Conservation (phyloP, 2,797 vertebrate genomes). For the Malacoctenus gilli region DNA sequence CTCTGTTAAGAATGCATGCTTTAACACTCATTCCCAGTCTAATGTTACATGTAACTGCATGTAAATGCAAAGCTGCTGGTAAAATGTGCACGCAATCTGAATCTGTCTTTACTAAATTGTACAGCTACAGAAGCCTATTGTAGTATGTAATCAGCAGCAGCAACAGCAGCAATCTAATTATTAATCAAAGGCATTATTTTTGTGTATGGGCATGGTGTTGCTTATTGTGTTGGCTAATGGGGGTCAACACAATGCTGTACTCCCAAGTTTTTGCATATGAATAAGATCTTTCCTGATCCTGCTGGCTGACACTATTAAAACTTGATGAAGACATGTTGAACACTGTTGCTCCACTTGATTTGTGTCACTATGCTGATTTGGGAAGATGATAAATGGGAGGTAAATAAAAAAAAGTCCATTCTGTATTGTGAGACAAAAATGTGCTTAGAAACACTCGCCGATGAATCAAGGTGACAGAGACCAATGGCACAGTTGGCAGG, state of each 20-base stretch:
- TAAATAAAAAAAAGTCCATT: not conserved
- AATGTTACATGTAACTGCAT: constrained; percentile 75
- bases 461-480: not conserved
- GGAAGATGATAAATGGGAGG: not conserved
- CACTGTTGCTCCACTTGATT: constrained; percentile 39
- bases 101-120: constrained; percentile 66
- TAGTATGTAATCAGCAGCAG: constrained; percentile 55
- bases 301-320: constrained; percentile 79
- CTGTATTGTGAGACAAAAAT: not conserved
- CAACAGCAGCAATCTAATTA: constrained; percentile 55
- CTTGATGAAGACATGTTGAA: constrained; percentile 65
- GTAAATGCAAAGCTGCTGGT: constrained; percentile 74
- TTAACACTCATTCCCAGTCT: constrained; percentile 58
- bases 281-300: constrained; percentile 60
- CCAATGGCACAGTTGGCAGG: constrained; percentile 32
- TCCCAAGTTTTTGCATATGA: constrained; percentile 65
- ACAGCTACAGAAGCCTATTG: constrained; percentile 61
- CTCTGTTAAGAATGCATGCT: constrained; percentile 74
- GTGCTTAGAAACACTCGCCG: not conserved
- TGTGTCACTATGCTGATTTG: constrained; percentile 14
- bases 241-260: constrained; percentile 65
- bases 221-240: constrained; percentile 66
- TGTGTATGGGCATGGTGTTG: constrained; percentile 74
- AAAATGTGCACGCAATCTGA: constrained; percentile 62
- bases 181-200: constrained; percentile 74